Evolutionary conservation across 2,113 vertebrate genomes (phyloP).

Genomic region (Spea multiplicata): DNA sequence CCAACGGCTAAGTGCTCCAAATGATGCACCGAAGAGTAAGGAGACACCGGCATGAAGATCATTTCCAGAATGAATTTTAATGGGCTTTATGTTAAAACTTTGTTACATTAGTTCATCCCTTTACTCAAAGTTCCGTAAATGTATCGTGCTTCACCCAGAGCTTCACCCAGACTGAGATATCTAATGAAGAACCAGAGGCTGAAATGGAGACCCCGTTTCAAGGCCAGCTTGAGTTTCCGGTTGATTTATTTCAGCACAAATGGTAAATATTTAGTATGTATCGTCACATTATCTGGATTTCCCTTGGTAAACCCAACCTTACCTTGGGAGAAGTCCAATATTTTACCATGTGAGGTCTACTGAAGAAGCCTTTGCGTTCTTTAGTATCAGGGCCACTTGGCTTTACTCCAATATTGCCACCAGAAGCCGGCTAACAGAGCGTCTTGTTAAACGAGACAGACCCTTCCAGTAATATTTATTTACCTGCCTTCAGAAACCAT

Average conservation of each 20-base stretch:
- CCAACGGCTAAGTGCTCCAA: constrained; percentile 18
- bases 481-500: too few species aligned
- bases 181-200: not conserved
- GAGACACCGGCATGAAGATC: not conserved
- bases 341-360: not conserved
- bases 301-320: not conserved
- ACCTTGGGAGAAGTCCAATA: not conserved
- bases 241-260: constrained; percentile 2
- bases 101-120: too few species aligned
- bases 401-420: too few species aligned
- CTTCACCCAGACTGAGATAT: not conserved
- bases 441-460: too few species aligned
- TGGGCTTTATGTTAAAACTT: not conserved
- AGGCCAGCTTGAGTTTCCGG: not conserved
- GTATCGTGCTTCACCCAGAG: not conserved
- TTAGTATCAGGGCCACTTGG: too few species aligned
- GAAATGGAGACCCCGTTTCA: constrained; percentile 3
- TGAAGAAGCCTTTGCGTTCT: too few species aligned
- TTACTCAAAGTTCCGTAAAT: not conserved
- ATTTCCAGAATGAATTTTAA: not conserved
- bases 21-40: constrained; percentile 3
- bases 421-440: too few species aligned
- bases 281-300: not conserved
- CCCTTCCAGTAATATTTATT: too few species aligned
- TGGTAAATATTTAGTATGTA: constrained; percentile 11